phyloP scores from a whole-genome alignment of 2,888 invertebrate species.

The Cataglyphis cursor region DNA sequence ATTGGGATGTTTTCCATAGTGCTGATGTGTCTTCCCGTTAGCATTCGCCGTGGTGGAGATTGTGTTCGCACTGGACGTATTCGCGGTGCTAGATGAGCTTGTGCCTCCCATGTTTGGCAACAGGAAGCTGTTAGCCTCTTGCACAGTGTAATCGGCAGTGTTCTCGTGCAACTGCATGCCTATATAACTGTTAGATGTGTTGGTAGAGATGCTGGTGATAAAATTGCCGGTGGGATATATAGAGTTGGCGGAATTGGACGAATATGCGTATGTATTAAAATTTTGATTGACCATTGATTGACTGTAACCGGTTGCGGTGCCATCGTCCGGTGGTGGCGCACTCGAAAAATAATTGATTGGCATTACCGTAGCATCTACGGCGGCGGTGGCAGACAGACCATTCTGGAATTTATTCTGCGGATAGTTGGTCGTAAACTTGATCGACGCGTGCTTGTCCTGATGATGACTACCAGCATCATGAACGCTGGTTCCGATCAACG shows the following conservation, averaged over 20 bases:
- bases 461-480: slow-evolving; percentile 78
- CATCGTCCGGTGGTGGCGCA: slow-evolving; percentile 78
- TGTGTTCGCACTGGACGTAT: slow-evolving; percentile 70
- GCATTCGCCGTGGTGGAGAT: slow-evolving; percentile 62
- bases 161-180: slow-evolving; percentile 84
- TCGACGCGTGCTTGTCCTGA: slow-evolving; percentile 82
- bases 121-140: slow-evolving; percentile 82
- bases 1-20: slow-evolving; percentile 83
- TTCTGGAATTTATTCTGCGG: slow-evolving; percentile 83
- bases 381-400: slow-evolving; percentile 67
- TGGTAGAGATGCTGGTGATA: slow-evolving; percentile 84
- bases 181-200: slow-evolving; percentile 84
- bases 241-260: slow-evolving; percentile 81
- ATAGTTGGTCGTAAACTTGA: slow-evolving; percentile 83
- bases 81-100: slow-evolving; percentile 66
- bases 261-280: slow-evolving; percentile 84
- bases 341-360: slow-evolving; percentile 85
- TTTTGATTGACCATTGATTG: slow-evolving; percentile 84
- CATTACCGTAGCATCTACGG: slow-evolving; percentile 80
- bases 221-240: slow-evolving; percentile 85
- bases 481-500: slow-evolving; percentile 83
- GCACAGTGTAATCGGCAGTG: slow-evolving; percentile 79
- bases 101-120: slow-evolving; percentile 81
- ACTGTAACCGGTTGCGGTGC: slow-evolving; percentile 78
- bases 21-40: slow-evolving; percentile 77